Conservation (phyloP, 1,140 invertebrate genomes). For the Drosophila chauvacae region DNA sequence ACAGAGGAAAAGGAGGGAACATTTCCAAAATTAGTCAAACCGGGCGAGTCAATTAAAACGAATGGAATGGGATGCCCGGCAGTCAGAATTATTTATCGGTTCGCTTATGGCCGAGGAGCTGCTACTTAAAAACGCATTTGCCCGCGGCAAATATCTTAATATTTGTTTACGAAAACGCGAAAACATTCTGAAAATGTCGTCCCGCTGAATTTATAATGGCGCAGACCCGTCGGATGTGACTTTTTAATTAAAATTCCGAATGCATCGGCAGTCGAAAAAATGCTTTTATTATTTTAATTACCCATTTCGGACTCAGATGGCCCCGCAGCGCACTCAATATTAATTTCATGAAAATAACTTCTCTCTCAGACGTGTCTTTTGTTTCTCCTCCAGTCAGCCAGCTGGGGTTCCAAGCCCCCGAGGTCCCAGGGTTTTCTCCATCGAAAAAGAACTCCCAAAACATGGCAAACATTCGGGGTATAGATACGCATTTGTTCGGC, state of each 20-base stretch:
- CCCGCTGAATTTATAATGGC: constrained; percentile 60
- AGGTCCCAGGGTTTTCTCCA: constrained; percentile 51
- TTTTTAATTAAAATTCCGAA: constrained; percentile 80
- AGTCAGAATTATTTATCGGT: constrained; percentile 27
- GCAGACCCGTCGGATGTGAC: constrained; percentile 46
- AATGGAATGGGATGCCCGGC: constrained; percentile 63
- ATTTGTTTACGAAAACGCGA: constrained; percentile 74
- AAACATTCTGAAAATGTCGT: constrained; percentile 69
- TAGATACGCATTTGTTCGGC: constrained; percentile 70
- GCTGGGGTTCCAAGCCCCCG: constrained; percentile 42
- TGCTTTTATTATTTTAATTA: constrained; percentile 84
- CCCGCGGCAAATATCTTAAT: constrained; percentile 48
- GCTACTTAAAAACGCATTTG: constrained; percentile 72
- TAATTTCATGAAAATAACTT: constrained; percentile 82
- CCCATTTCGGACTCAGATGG: constrained; percentile 73
- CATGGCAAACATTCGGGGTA: constrained; percentile 67
- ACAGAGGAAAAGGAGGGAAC: constrained; percentile 5
- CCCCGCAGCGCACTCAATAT: constrained; percentile 70
- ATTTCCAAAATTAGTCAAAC: constrained; percentile 74
- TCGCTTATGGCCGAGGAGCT: constrained; percentile 26
- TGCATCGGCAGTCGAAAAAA: constrained; percentile 63
- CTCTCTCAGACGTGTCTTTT: constrained; percentile 73
- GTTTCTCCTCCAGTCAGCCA: constrained; percentile 60
- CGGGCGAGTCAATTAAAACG: constrained; percentile 72
- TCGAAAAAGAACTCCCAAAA: constrained; percentile 61